A percentile compares a stretch with the other conserved stretches of the same genome.
These are phyloP conservation scores for Amazona guildingii DNA, from an alignment of 2,113 vertebrate genomes.

Conservation along the genomic window DNA sequence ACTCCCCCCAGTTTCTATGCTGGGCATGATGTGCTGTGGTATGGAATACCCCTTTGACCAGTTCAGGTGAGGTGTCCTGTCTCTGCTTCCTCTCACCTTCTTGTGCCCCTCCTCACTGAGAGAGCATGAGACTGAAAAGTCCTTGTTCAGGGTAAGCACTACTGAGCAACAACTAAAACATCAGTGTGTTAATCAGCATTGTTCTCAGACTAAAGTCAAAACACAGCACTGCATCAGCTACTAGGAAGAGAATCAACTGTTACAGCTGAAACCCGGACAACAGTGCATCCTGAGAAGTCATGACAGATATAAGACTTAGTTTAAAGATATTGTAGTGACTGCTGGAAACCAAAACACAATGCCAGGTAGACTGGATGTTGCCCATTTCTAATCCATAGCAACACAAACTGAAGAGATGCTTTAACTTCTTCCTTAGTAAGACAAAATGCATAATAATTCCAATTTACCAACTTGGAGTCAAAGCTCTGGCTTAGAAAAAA, in stretches of 20 bases:
- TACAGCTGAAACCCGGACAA: not conserved
- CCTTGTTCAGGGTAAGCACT: not conserved
- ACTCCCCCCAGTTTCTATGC: not conserved
- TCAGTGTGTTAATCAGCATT: not conserved
- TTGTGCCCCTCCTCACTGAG: not conserved
- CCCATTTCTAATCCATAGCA: not conserved
- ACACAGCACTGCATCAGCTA: not conserved
- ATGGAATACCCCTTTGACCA: not conserved
- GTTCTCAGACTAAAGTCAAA: not conserved
- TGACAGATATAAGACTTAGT: not conserved
- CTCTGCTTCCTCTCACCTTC: not conserved
- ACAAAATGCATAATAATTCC: not conserved
- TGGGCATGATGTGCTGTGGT: not conserved
- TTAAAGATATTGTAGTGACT: not conserved
- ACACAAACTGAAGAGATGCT: not conserved
- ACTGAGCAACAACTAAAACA: not conserved
- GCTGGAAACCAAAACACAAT: not conserved
- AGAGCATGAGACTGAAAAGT: not conserved
- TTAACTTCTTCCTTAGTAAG: not conserved
- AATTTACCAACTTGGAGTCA: not conserved
- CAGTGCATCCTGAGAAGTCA: rapidly evolving
- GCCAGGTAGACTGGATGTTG: not conserved
- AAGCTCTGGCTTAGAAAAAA: not conserved
- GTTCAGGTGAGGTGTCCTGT: not conserved
- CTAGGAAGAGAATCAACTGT: not conserved